These are phyloP conservation scores for Eubucco bourcierii DNA, from an alignment of 2,113 vertebrate species.

Conservation along the genomic window DNA sequence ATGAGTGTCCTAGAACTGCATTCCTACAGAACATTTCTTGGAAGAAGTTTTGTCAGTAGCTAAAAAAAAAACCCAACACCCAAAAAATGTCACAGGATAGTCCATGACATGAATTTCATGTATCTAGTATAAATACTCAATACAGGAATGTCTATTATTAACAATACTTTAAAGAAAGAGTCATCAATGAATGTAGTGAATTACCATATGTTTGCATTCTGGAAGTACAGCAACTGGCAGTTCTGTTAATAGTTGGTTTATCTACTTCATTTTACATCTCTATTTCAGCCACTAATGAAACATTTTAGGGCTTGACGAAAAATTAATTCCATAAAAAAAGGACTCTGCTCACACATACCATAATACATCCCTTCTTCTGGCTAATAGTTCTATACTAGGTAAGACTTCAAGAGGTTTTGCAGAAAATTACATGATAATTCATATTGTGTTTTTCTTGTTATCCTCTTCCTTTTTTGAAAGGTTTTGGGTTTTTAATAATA, in stretches of 20 bases:
- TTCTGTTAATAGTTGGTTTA: constrained; percentile 54
- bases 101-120: constrained; percentile 27
- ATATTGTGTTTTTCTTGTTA: not conserved
- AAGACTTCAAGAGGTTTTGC: not conserved
- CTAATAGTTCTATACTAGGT: not conserved
- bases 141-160: constrained; percentile 53
- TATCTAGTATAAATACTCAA: constrained; percentile 19
- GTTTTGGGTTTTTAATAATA: not conserved
- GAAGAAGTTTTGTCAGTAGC: not conserved
- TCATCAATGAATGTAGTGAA: not conserved
- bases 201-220: constrained; percentile 47
- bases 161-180: constrained; percentile 52
- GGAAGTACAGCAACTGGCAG: constrained; percentile 53
- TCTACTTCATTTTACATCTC: constrained; percentile 39
- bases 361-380: not conserved
- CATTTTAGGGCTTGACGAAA: constrained; percentile 1
- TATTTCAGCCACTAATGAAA: constrained; percentile 42
- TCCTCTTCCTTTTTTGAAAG: not conserved
- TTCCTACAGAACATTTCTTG: not conserved
- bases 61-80: not conserved
- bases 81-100: not conserved
- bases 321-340: not conserved
- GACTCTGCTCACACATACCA: not conserved
- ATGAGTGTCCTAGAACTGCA: not conserved
- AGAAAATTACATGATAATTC: not conserved